These are phyloP conservation scores for Nomada hirtipes DNA, from an alignment of 2,888 invertebrate species.

Conservation along the genomic window DNA sequence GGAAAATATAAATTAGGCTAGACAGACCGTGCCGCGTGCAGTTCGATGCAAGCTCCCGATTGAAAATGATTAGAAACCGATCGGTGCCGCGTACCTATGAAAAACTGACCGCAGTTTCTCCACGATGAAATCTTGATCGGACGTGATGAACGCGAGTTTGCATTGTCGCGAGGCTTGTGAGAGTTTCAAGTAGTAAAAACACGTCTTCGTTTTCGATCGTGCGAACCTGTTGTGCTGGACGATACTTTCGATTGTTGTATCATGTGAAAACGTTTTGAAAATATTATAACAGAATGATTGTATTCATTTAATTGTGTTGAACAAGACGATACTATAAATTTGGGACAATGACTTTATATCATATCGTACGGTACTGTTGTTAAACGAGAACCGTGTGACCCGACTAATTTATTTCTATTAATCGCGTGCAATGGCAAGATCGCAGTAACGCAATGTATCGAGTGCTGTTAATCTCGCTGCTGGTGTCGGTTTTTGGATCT, in stretches of 20 bases:
- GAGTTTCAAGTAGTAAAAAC: neutral
- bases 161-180: neutral
- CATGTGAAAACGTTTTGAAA: neutral
- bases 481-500: slow-evolving; percentile 29
- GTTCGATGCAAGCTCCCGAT: slow-evolving; percentile 75
- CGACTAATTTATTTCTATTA: neutral
- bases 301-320: neutral
- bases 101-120: slow-evolving; percentile 7
- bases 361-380: neutral
- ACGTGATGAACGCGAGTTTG: neutral
- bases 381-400: neutral
- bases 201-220: neutral
- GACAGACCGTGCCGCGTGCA: slow-evolving; percentile 71
- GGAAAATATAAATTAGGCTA: slow-evolving; percentile 82
- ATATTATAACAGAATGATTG: neutral
- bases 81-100: slow-evolving; percentile 6
- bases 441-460: slow-evolving; percentile 43
- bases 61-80: slow-evolving; percentile 66
- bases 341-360: neutral
- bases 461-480: slow-evolving; percentile 13
- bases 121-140: neutral
- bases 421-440: slow-evolving; percentile 35
- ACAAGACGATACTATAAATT: neutral
- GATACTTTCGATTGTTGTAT: too few relatives aligned
- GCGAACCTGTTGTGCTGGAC: neutral